These are phyloP conservation scores for Folsomia manolachei DNA, from an alignment of 2,888 invertebrate genomes.

Conservation along the genomic window DNA sequence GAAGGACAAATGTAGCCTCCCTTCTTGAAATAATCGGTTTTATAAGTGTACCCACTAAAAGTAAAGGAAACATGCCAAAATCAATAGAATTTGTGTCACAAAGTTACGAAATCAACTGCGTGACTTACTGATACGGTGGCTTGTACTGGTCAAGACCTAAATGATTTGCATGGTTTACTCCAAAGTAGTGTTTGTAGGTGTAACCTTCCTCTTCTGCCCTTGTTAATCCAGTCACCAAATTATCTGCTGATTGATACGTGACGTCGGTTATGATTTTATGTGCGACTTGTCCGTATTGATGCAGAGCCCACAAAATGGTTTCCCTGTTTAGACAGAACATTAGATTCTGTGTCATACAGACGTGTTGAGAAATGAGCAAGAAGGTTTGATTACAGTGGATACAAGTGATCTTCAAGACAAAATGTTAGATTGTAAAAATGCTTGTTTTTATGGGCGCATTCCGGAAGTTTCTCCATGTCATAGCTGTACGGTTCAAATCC, in stretches of 20 bases:
- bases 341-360: no score
- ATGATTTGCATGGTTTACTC: slow-evolving; percentile 44
- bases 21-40: slow-evolving; percentile 52
- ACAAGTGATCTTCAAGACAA: slow-evolving; percentile 53
- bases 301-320: slow-evolving; percentile 51
- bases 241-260: slow-evolving; percentile 53
- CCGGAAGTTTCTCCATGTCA: slow-evolving; percentile 37
- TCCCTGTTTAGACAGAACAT: slow-evolving; percentile 34
- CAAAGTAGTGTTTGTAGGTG: slow-evolving; percentile 53
- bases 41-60: slow-evolving; percentile 44
- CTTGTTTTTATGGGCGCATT: slow-evolving; percentile 46
- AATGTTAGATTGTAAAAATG: slow-evolving; percentile 49
- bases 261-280: slow-evolving; percentile 53
- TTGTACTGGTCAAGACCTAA: slow-evolving; percentile 40
- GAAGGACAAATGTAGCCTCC: slow-evolving; percentile 51
- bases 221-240: slow-evolving; percentile 53
- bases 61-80: no score
- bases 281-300: slow-evolving; percentile 49
- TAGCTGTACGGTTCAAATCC: slow-evolving; percentile 32
- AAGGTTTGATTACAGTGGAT: slow-evolving; percentile 52
- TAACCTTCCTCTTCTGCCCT: slow-evolving; percentile 53
- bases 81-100: no score
- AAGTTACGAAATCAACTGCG: background rate
- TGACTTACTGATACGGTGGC: slow-evolving; percentile 46
- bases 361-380: no score